phyloP scores from a whole-genome alignment of 2,797 vertebrate species.

The Microchirus variegatus region DNA sequence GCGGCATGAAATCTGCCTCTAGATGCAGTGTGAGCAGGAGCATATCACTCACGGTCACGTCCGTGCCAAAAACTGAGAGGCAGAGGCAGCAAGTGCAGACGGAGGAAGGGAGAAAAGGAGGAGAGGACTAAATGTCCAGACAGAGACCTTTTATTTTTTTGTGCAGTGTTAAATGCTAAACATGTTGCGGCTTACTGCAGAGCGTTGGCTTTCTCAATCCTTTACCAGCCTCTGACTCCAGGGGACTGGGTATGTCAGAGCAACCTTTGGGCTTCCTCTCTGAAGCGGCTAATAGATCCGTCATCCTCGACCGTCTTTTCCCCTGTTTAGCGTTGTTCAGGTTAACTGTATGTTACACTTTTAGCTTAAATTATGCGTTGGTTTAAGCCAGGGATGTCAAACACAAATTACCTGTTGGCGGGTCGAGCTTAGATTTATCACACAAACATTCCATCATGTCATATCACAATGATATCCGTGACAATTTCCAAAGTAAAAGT shows the following conservation, averaged over 20 bases:
- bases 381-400: too few relatives aligned
- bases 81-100: background rate
- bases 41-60: conserved; percentile 30
- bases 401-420: too few relatives aligned
- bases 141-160: conserved; percentile 51
- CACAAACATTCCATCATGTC: too few relatives aligned
- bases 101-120: conserved; percentile 2
- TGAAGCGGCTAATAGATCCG: conserved; percentile 35
- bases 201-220: conserved; percentile 41
- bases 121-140: conserved; percentile 22
- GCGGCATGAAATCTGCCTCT: conserved; percentile 28
- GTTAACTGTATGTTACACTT: background rate
- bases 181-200: conserved; percentile 54
- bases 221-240: conserved; percentile 45
- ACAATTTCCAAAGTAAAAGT: too few relatives aligned
- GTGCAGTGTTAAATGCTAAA: conserved; percentile 65
- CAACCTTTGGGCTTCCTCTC: conserved; percentile 41
- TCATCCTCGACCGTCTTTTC: conserved; percentile 1
- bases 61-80: conserved; percentile 19
- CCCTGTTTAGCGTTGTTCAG: conserved; percentile 29
- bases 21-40: conserved; percentile 18
- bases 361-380: too few relatives aligned
- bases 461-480: too few relatives aligned
- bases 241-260: conserved; percentile 48
- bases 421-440: too few relatives aligned